Conservation (phyloP, 2,113 vertebrate species). For the Callorhinus ursinus region DNA sequence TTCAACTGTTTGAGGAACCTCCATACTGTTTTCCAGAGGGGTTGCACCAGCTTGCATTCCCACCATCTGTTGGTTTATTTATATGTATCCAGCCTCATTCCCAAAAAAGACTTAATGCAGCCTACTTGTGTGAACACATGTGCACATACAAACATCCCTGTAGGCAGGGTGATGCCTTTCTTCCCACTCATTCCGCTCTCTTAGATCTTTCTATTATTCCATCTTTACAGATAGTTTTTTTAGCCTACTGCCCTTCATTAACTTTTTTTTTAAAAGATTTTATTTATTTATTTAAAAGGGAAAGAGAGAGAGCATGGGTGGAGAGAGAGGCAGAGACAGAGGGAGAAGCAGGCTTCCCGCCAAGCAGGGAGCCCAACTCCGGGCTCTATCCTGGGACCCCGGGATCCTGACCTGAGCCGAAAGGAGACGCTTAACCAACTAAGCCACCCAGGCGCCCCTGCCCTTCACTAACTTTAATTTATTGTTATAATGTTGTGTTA, state of each 20-base stretch:
- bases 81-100: neutral
- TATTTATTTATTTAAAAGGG: neutral
- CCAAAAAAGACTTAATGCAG: neutral
- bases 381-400: neutral
- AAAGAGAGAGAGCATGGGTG: neutral
- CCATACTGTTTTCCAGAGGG: too few relatives aligned
- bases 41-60: too few relatives aligned
- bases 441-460: neutral
- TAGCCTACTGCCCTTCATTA: neutral
- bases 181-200: neutral
- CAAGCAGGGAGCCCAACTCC: neutral
- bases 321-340: neutral
- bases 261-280: neutral
- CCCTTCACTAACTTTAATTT: neutral
- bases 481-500: neutral
- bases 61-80: neutral
- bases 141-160: neutral
- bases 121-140: too few relatives aligned
- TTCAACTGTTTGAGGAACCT: too few relatives aligned
- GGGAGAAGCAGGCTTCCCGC: neutral
- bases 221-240: neutral
- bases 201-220: neutral
- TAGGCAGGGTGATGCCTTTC: neutral
- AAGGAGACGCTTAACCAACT: neutral
- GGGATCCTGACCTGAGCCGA: neutral